Base-by-base conservation (phyloP, 64 coral and sea anemone genomes). In the Pocillopora damicornis region DNA sequence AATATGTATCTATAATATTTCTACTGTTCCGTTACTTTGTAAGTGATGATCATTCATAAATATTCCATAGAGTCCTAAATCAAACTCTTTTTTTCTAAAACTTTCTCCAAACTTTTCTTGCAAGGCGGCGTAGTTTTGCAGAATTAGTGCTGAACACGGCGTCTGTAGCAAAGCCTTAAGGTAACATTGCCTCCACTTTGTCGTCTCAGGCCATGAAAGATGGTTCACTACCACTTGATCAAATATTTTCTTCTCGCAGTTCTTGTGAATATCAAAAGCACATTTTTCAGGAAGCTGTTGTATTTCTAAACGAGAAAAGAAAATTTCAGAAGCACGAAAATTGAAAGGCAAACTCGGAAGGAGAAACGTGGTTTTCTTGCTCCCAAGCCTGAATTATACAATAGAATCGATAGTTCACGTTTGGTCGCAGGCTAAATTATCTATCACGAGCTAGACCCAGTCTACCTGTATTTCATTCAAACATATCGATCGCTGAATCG, bases 11-110 rank as follows among this genome's bases (percentile, higher is more conserved):
- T 30, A 71, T 71, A 71, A n/a, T 71, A 71, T 30, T 71, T 71
- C 67, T 76, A 76, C 25, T 38, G 75, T 37, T 38, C 11, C 13
- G 66, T 69, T 69, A 5, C 66, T 69, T 25, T 76, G 35, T 13
- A 37, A 37, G 20, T 85, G 15, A 73, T 65, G 81, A n/a, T 85
- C 81, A 73, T 73, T 85, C 81, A 85, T 85, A 72, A 85, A 85
- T 57, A 85, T 72, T 23, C 81, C 81, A 85, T 72, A 85, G 25
- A 85, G 64, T 57, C 81, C 81, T 45, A 58, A 58, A 25, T 13
- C 4, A 42, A 57, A 85, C 45, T 85, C 81, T 14, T 26, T 12
- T 72, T 68, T 0, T 73, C 81, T 85, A n/a, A 85, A 85, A 56
- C 38, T 38, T 37, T 85, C 81, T 30, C 81, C 81, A 73, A 85